Base-by-base conservation (phyloP, 1,140 invertebrate genomes). In the Apis dorsata region DNA sequence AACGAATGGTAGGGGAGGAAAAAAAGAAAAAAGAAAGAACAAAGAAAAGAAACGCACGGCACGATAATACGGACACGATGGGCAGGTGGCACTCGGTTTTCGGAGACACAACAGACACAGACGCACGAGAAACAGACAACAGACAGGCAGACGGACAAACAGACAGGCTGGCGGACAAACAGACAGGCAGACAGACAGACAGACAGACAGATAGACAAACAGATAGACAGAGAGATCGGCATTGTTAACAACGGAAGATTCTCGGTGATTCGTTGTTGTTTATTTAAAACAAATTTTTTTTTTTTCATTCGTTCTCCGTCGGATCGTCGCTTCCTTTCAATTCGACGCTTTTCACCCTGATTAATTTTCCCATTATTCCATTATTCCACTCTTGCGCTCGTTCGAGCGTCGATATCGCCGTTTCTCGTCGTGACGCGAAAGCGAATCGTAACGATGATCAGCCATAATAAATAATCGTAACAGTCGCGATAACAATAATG, bases 261-360 rank as follows among this genome's bases (percentile, higher is more conserved):
- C 87, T 92, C 89, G 87, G 85, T 92, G 89, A 92, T 93, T 93
- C 92, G 91, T 93, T 93, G 91, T 92, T 93, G 92, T 92, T 93
- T 92, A 91, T 92, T 93, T 91, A 90, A 93, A 93, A 92, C 90
- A 90, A 90, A 88, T 86, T 57, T 59, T 44, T 44, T 34, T 34
- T 44, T 44, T 44, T 21, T 24, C 44, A 21, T 75, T 77, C 79
- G 34, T 49, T 59, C 28, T 57, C 34, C 65, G 28, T 49, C 34
- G 49, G 19, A 19, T 28, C 49, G 21, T 65, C 12, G 51, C 2
- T 59, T n/a, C 55, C 17, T 21, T n/a, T 62, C 62, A 19, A 55
- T 55, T 34, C 59, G 28, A 55, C 53, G 28, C 8, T 65, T 65
- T 65, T 65, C 63, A 65, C 63, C 17, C 63, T 65, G 17, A 60